Evolutionary conservation across 2,113 vertebrate species (phyloP).

Genomic region (Cheirogaleus medius): DNA sequence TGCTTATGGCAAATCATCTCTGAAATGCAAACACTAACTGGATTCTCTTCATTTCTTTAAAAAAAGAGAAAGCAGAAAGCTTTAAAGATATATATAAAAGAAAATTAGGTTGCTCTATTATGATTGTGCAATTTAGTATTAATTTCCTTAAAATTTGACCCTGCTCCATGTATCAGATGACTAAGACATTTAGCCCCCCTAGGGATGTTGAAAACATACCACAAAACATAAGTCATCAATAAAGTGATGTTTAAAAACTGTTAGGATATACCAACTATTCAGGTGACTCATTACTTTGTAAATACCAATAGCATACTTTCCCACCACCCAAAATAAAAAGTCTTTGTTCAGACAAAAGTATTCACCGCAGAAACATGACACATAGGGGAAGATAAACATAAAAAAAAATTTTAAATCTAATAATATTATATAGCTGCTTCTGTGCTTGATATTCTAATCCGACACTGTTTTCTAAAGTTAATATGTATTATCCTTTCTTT

Average conservation of each 20-base stretch:
- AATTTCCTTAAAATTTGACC: not conserved
- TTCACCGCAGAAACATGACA: not conserved
- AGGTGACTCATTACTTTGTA: conserved; percentile 5
- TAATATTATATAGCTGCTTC: not conserved
- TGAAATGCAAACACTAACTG: not conserved
- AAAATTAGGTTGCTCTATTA: not conserved
- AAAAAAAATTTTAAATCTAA: not conserved
- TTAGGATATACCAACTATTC: not conserved
- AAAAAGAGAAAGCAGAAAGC: not conserved
- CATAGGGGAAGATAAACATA: not conserved
- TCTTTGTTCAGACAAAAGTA: not conserved
- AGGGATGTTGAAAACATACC: not conserved
- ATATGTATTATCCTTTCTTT: not conserved
- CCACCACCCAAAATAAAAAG: not conserved
- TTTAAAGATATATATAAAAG: not conserved
- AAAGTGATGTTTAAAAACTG: not conserved
- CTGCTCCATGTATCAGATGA: not conserved
- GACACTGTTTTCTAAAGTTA: not conserved
- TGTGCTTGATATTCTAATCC: not conserved
- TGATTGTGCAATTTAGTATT: not conserved
- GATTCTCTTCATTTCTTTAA: not conserved
- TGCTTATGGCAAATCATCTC: not conserved
- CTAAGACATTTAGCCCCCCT: not conserved
- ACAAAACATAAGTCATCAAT: not conserved
- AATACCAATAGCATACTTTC: not conserved